Conservation (phyloP, 2,888 invertebrate genomes). For the Proisotoma minuta region DNA sequence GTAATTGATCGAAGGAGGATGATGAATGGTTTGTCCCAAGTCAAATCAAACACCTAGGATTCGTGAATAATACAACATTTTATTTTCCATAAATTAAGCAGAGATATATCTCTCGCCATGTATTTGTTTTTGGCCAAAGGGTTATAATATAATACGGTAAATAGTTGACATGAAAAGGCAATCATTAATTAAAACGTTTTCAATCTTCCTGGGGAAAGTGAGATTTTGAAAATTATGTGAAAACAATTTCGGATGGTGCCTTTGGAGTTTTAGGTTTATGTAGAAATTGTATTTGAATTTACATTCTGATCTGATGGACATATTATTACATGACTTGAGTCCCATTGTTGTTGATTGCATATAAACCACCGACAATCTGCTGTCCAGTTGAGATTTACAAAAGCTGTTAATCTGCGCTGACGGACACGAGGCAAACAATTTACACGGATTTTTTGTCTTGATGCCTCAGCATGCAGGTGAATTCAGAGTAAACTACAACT, state of each 20-base stretch:
- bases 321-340: neutral
- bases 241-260: neutral
- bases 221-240: neutral
- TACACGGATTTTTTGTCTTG: conserved; percentile 4
- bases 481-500: no score
- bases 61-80: no score
- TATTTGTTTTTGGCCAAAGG: no score
- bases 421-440: conserved; percentile 28
- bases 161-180: no score
- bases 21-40: conserved; percentile 13
- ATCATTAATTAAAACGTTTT: no score
- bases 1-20: conserved; percentile 13
- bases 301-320: neutral
- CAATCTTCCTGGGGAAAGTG: no score
- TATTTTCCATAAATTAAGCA: no score
- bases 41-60: conserved; percentile 13
- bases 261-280: neutral
- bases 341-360: neutral
- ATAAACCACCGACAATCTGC: neutral
- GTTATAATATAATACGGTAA: no score
- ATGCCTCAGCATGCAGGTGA: no score
- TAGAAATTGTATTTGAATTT: neutral
- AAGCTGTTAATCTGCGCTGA: conserved; percentile 2
- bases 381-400: no score
- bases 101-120: no score